Evolutionary conservation across 2,888 invertebrate genomes (phyloP).

Genomic region (Hyposoter didymator): DNA sequence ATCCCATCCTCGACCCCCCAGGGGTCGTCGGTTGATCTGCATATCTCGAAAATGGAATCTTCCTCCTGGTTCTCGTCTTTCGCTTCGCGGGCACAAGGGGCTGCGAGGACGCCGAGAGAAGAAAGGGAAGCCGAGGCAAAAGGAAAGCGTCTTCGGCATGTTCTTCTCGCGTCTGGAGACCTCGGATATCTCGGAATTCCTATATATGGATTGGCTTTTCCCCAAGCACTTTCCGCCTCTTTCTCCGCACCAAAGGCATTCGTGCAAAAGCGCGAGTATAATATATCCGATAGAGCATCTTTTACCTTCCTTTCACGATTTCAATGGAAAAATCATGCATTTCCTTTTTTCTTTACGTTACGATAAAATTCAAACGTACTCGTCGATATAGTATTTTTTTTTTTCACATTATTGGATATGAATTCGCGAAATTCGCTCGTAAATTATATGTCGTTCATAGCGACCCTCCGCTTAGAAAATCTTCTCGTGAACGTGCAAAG

Average conservation of each 20-base stretch:
- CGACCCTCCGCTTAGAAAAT: neutral
- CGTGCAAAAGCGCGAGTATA: conserved; percentile 42
- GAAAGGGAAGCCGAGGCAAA: conserved; percentile 5
- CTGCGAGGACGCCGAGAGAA: conserved; percentile 22
- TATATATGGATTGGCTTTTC: conserved; percentile 62
- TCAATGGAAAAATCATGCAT: conserved; percentile 37
- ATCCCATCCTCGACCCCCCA: conserved; percentile 12
- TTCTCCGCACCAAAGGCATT: conserved; percentile 38
- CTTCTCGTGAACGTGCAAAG: neutral
- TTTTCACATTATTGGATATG: neutral
- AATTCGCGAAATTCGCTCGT: neutral
- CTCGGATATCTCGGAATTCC: conserved; percentile 55
- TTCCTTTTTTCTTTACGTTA: neutral
- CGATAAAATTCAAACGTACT: neutral
- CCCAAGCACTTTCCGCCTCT: conserved; percentile 46
- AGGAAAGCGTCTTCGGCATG: conserved; percentile 33
- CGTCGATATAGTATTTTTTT: neutral
- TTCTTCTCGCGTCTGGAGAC: conserved; percentile 48
- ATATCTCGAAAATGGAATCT: conserved; percentile 78
- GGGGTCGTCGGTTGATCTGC: conserved; percentile 77
- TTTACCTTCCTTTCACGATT: conserved; percentile 33
- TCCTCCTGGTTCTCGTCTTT: conserved; percentile 69
- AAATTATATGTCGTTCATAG: neutral
- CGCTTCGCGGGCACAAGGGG: conserved; percentile 3
- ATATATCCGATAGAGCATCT: conserved; percentile 51